Conservation (phyloP, 2,797 vertebrate species). For the Pterois miles region DNA sequence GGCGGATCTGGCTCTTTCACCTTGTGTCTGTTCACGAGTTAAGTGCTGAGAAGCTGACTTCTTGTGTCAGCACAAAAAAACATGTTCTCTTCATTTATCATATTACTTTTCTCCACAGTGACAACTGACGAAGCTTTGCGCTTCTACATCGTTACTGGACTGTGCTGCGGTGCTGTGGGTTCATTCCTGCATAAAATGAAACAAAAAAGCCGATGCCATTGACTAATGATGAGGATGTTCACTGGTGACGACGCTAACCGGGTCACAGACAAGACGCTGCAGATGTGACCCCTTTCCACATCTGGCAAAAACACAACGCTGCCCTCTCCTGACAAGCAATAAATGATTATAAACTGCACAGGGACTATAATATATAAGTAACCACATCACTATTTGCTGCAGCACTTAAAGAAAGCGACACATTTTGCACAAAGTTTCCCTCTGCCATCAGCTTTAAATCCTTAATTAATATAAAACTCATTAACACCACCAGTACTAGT, state of each 20-base stretch:
- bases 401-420: background rate
- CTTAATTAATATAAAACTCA: background rate
- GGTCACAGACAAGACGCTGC: slow-evolving; percentile 57
- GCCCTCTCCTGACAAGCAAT: slow-evolving; percentile 7
- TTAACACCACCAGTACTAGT: background rate
- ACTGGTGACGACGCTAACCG: slow-evolving; percentile 31
- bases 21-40: background rate
- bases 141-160: background rate
- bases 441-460: background rate
- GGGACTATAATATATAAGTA: background rate
- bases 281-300: slow-evolving; percentile 44
- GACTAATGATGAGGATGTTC: slow-evolving; percentile 9
- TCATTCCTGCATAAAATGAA: slow-evolving; percentile 3
- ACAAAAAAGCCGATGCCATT: background rate
- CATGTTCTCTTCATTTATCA: background rate
- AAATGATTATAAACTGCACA: background rate
- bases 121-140: slow-evolving; percentile 13
- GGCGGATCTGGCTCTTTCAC: slow-evolving; percentile 5
- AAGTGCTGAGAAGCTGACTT: slow-evolving; percentile 12
- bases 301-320: slow-evolving; percentile 39
- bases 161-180: slow-evolving; percentile 13
- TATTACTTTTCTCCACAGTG: background rate
- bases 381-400: background rate
- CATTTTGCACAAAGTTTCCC: background rate
- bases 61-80: slow-evolving; percentile 11